Conservation (phyloP, 2,888 invertebrate genomes). For the Asteroscopus sphinx region DNA sequence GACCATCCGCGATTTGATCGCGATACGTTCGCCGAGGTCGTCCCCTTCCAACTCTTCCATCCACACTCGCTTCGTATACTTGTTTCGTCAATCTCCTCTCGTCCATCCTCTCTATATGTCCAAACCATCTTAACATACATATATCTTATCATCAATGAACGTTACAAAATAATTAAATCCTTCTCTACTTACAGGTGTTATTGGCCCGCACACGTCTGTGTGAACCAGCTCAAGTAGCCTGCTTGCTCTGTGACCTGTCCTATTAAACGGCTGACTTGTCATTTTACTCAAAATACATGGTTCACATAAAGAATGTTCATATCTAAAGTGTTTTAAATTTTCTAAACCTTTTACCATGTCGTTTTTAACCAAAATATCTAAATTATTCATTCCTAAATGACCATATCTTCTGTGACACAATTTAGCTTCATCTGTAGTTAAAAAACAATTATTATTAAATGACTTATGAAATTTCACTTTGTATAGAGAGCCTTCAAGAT, state of each 20-base stretch:
- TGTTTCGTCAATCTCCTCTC: no score
- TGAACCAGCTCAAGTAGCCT: slow-evolving; percentile 1
- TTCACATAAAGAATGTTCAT: slow-evolving; percentile 10
- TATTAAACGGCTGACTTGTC: slow-evolving; percentile 8
- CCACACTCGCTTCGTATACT: no score
- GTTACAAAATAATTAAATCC: slow-evolving; percentile 2
- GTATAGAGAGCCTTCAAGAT: no score
- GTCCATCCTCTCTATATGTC: no score
- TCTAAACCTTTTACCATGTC: slow-evolving; percentile 3
- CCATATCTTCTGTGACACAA: slow-evolving; percentile 8
- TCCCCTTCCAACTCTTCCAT: no score
- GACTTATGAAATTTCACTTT: no score
- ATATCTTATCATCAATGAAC: no score
- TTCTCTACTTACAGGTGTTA: background rate
- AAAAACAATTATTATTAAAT: no score
- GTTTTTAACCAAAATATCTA: slow-evolving; percentile 4
- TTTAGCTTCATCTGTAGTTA: no score
- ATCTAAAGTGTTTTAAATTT: background rate
- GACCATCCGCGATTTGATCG: no score
- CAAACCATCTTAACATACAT: no score
- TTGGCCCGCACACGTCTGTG: slow-evolving; percentile 1
- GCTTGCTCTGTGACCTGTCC: background rate
- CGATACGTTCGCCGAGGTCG: no score
- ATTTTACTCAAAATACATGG: slow-evolving; percentile 5
- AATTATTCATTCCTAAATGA: slow-evolving; percentile 4